These are phyloP conservation scores for Conopomorpha cramerella DNA, from an alignment of 1,140 invertebrate genomes.

Conservation along the genomic window DNA sequence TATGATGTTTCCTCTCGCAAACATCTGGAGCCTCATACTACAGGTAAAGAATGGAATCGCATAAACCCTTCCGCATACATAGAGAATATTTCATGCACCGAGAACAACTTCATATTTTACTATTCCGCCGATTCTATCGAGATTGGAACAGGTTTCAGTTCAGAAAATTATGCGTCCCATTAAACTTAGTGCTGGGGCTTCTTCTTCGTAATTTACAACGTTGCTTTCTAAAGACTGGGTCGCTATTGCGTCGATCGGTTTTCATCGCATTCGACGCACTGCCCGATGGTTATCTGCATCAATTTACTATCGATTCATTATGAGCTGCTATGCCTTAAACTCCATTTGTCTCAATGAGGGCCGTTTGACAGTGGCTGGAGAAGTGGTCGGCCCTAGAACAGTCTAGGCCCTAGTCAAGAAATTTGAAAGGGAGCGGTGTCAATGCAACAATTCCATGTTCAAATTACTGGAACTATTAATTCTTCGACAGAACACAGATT, in stretches of 20 bases:
- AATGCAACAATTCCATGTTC: not conserved
- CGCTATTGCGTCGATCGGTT: too few species aligned
- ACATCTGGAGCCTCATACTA: constrained; percentile 7
- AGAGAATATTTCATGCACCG: not conserved
- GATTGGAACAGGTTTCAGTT: constrained; percentile 22
- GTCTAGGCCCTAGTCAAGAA: not conserved
- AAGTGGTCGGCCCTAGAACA: not conserved
- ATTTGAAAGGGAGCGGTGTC: not conserved
- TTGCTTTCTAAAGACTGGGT: constrained; percentile 26
- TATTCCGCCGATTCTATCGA: constrained; percentile 3
- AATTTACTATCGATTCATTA: not conserved
- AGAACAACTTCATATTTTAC: constrained; percentile 1
- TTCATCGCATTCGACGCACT: too few species aligned
- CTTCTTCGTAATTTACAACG: constrained; percentile 20
- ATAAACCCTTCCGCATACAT: constrained; percentile 5
- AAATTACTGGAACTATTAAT: not conserved
- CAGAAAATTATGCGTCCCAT: constrained; percentile 22
- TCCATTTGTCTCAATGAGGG: too few species aligned
- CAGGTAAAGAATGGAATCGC: constrained; percentile 1
- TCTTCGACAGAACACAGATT: too few species aligned
- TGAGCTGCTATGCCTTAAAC: constrained; percentile 3
- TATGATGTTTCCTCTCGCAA: constrained; percentile 5
- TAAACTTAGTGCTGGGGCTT: constrained; percentile 13
- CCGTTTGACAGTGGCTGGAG: too few species aligned
- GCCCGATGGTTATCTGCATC: too few species aligned